Evolutionary conservation across 2,888 invertebrate species (phyloP).

Genomic region (Bellardia bayeri): DNA sequence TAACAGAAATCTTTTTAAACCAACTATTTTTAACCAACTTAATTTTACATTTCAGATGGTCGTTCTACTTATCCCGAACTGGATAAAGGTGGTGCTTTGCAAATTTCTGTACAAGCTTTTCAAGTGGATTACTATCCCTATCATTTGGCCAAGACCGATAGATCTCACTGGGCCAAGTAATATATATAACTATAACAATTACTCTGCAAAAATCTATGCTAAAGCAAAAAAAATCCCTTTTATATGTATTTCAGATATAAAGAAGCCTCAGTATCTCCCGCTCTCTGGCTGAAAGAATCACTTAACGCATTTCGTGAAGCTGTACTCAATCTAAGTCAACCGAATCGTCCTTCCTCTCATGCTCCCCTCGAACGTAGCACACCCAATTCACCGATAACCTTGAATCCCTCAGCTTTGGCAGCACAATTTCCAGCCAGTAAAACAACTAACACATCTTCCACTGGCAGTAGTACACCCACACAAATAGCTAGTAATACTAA

Average conservation of each 20-base stretch:
- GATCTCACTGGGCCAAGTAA: conserved; percentile 94
- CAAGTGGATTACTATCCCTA: conserved; percentile 98
- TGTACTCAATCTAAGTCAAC: conserved; percentile 90
- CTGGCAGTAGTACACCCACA: conserved; percentile 75
- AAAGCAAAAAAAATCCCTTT: background rate
- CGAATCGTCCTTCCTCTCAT: conserved; percentile 84
- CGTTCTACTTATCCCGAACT: conserved; percentile 93
- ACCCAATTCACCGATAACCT: conserved; percentile 81
- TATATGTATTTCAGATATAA: conserved; percentile 85
- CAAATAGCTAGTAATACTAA: conserved; percentile 73
- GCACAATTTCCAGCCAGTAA: conserved; percentile 74
- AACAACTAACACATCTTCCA: conserved; percentile 69
- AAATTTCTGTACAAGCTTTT: conserved; percentile 94
- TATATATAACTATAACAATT: background rate
- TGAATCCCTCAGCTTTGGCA: conserved; percentile 78
- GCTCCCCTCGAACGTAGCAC: conserved; percentile 83
- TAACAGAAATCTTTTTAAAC: no score
- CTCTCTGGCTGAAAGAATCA: conserved; percentile 94
- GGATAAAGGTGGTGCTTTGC: conserved; percentile 95
- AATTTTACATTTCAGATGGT: conserved; percentile 87
- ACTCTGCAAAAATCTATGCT: background rate
- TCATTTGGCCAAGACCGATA: conserved; percentile 94
- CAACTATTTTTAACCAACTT: background rate
- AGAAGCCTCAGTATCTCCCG: conserved; percentile 92
- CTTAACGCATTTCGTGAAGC: conserved; percentile 91